A percentile compares a stretch with the other conserved stretches of the same genome.
These are phyloP conservation scores for Mactromeris polynyma DNA, from an alignment of 2,888 invertebrate species.

Conservation along the genomic window DNA sequence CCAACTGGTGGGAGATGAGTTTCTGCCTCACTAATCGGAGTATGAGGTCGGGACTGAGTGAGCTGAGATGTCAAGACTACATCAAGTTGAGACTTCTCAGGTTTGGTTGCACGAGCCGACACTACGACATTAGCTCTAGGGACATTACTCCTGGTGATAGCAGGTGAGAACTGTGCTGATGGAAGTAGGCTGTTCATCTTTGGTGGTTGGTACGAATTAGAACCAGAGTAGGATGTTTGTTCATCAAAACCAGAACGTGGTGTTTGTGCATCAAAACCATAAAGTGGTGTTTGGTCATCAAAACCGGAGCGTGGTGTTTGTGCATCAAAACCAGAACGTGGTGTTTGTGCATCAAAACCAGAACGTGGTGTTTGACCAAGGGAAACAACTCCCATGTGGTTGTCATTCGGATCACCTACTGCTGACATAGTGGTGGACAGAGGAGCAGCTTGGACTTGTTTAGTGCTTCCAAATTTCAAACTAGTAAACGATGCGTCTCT, in stretches of 20 bases:
- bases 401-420: not conserved
- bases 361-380: not conserved
- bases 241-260: not conserved
- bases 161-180: not conserved
- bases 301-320: not conserved
- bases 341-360: not conserved
- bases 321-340: not conserved
- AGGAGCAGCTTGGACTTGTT: not conserved
- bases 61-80: not conserved
- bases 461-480: not conserved
- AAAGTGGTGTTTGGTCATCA: not conserved
- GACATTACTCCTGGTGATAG: not conserved
- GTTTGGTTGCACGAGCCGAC: not conserved
- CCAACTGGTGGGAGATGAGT: constrained; percentile 20
- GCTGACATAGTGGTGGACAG: not conserved
- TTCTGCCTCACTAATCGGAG: not conserved
- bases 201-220: not conserved
- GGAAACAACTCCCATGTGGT: not conserved
- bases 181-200: not conserved
- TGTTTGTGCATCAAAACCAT: not conserved
- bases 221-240: not conserved
- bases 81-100: not conserved
- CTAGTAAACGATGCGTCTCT: constrained; percentile 17
- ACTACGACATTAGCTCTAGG: not conserved
- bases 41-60: not conserved